A percentile compares a stretch with the other conserved stretches of the same genome.
Evolutionary conservation across 2,797 vertebrate genomes (phyloP).

Genomic region (Rhinophrynus dorsalis): DNA sequence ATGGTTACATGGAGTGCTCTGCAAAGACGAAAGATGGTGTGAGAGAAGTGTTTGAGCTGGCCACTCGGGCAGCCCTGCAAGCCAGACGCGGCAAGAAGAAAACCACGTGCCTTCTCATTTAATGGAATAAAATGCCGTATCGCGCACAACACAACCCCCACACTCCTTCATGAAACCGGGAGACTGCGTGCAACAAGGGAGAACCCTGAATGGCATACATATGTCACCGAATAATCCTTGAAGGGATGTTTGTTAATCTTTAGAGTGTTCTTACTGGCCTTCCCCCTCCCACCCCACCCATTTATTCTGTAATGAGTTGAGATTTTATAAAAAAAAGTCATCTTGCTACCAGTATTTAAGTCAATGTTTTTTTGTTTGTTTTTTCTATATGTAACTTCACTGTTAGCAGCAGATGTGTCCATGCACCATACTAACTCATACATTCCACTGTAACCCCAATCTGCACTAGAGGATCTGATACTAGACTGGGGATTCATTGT

Average conservation of each 20-base stretch:
- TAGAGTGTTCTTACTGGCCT: conserved; percentile 81
- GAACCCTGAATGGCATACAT: conserved; percentile 66
- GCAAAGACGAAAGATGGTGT: conserved; percentile 98
- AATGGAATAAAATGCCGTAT: conserved; percentile 55
- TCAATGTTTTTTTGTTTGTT: conserved; percentile 68
- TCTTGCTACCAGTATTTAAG: conserved; percentile 94
- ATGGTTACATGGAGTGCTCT: conserved; percentile 98
- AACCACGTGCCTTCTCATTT: conserved; percentile 93
- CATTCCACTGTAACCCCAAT: conserved; percentile 65
- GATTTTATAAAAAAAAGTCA: conserved; percentile 70
- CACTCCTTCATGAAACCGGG: conserved; percentile 59
- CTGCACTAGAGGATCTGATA: neutral
- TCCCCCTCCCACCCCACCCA: conserved; percentile 69
- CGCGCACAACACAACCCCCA: conserved; percentile 61
- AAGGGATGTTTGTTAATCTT: conserved; percentile 84
- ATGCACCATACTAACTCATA: conserved; percentile 69
- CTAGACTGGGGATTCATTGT: neutral
- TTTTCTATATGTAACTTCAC: conserved; percentile 50
- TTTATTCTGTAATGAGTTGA: conserved; percentile 81
- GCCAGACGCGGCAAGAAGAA: conserved; percentile 91
- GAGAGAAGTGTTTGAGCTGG: conserved; percentile 98
- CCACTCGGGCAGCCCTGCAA: conserved; percentile 96
- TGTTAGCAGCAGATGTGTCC: conserved; percentile 73
- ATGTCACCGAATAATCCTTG: conserved; percentile 60
- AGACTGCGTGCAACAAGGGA: conserved; percentile 69